phyloP scores from a whole-genome alignment of 2,888 invertebrate species.

The Formica aserva region DNA sequence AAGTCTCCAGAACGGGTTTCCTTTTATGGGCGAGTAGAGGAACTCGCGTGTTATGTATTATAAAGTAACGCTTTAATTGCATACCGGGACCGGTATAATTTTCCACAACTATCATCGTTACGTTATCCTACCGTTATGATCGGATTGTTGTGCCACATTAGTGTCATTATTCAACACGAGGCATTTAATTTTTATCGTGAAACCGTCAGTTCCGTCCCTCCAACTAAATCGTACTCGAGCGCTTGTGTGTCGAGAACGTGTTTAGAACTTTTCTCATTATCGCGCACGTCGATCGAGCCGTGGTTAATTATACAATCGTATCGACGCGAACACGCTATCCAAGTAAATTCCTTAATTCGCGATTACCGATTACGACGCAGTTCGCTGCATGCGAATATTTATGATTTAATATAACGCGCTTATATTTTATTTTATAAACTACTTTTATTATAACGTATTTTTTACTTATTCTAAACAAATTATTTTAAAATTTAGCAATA shows the following conservation, averaged over 20 bases:
- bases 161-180: constrained; percentile 6
- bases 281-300: not conserved
- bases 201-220: not conserved
- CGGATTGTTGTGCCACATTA: constrained; percentile 22
- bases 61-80: constrained; percentile 63
- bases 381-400: not conserved
- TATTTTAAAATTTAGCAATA: not conserved
- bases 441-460: not conserved
- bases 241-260: not conserved
- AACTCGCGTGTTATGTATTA: constrained; percentile 44
- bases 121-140: constrained; percentile 36
- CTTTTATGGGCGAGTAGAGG: constrained; percentile 53
- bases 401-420: not conserved
- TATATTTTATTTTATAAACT: not conserved
- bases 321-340: not conserved
- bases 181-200: not conserved
- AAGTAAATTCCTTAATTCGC: not conserved
- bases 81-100: constrained; percentile 41
- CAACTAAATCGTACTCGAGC: not conserved
- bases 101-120: constrained; percentile 36
- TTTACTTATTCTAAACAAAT: not conserved
- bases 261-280: constrained; percentile 30
- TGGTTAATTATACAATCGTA: constrained; percentile 27
- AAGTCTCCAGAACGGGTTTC: constrained; percentile 63
- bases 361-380: not conserved